Conservation (phyloP, 2,888 invertebrate species). For the Allacma fusca region DNA sequence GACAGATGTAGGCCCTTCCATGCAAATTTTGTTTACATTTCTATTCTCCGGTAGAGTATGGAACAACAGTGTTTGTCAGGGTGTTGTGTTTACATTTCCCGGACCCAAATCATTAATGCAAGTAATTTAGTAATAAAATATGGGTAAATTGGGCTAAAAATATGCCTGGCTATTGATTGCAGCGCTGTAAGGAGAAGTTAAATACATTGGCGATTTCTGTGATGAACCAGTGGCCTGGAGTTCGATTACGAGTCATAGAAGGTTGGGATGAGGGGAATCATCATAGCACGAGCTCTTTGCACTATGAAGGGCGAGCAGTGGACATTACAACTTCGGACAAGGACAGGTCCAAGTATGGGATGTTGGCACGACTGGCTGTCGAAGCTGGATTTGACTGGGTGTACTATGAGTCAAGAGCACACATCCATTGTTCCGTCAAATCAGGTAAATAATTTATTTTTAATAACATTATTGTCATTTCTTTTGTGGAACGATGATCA, state of each 20-base stretch:
- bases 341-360: conserved; percentile 91
- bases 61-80: too few relatives aligned
- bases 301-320: conserved; percentile 96
- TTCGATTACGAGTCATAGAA: conserved; percentile 89
- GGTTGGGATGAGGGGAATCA: conserved; percentile 90
- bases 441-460: conserved; percentile 76
- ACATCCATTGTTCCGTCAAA: conserved; percentile 97
- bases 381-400: conserved; percentile 99
- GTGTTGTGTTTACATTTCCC: too few relatives aligned
- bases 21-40: too few relatives aligned
- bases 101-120: too few relatives aligned
- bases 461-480: conserved; percentile 13
- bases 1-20: too few relatives aligned
- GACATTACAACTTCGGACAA: conserved; percentile 95
- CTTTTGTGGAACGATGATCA: conserved; percentile 5
- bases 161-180: conserved; percentile 66
- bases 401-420: conserved; percentile 91
- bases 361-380: conserved; percentile 92
- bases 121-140: too few relatives aligned
- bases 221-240: conserved; percentile 98
- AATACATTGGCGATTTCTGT: conserved; percentile 94
- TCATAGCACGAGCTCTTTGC: conserved; percentile 83
- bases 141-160: too few relatives aligned
- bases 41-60: too few relatives aligned
- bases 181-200: conserved; percentile 95